Base-by-base conservation (phyloP, 2,888 invertebrate species). In the Phlogophora meticulosa region DNA sequence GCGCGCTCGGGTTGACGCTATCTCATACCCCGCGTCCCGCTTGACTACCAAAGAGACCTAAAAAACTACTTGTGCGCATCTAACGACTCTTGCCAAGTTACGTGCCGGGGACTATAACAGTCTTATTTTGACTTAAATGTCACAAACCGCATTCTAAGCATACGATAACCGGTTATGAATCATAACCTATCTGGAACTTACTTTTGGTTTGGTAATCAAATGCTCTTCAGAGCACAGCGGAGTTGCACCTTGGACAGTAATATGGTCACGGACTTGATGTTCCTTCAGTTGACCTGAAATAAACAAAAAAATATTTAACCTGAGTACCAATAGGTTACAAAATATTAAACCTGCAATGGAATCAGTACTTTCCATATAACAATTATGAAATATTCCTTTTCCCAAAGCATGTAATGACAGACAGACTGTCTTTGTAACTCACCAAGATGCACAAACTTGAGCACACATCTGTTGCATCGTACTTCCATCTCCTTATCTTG, bases 391-490 rank as follows among this genome's bases (percentile, higher is more conserved):
- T 0, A 15, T 48, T 48, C 9, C 9, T 9, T 1, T 55, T 20
- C 5, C 17, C 7, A 28, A 17, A 28, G 17, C 9, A 40, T 24
- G 2, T 13, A 34, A 34, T n/a, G n/a, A n/a, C n/a, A n/a, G n/a
- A 28, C 4, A 28, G 5, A 28, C 28, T 28, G 28, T 46, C 5
- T 51, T 10, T 2, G 0, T 9, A 22, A 89, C 89, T 92, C 81
- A 93, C 96, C 97, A 80, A 97, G 97, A 83, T 97, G 97, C 22
- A 97, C 96, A 86, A 98, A 98, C 93, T 96, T 97, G 43, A 98
- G 96, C 63, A 97, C 97, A 87, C 98, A 98, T 83, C 97, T 96
- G 40, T 96, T 95, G 87, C 98, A 98, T 72, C 97, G 96, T 51
- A 97, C 96, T 7, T 96, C 96, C 81, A 96, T 94, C 36, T 95